These are phyloP conservation scores for Lepidurus packardi DNA, from an alignment of 1,140 invertebrate genomes.

Conservation along the genomic window DNA sequence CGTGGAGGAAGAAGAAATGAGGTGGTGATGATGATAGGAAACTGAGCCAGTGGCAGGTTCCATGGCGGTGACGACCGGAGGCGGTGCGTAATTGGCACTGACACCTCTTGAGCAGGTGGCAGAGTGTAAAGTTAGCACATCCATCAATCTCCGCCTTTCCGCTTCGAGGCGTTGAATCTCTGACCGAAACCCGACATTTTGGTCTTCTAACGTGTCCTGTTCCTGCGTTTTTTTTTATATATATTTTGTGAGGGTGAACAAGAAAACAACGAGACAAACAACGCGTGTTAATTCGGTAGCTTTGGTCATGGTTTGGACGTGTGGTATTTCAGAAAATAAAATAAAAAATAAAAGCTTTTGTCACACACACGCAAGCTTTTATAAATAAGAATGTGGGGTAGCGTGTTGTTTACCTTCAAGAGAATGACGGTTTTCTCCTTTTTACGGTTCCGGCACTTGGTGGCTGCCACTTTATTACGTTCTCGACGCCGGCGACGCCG, in stretches of 20 bases:
- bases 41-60: not conserved
- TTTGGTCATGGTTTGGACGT: not conserved
- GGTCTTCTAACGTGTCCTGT: conserved; percentile 75
- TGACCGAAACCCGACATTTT: conserved; percentile 75
- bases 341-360: not conserved
- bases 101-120: conserved; percentile 50
- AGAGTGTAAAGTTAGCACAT: conserved; percentile 64
- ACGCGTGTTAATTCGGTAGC: conserved; percentile 26
- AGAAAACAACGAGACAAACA: conserved; percentile 32
- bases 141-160: conserved; percentile 62
- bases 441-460: conserved; percentile 90
- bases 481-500: conserved; percentile 71
- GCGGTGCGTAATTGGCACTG: not conserved
- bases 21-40: conserved; percentile 5
- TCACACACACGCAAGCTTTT: conserved; percentile 28
- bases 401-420: conserved; percentile 52
- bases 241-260: conserved; percentile 23
- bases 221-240: conserved; percentile 51
- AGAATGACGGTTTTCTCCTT: conserved; percentile 79
- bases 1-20: not conserved
- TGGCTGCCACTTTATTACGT: conserved; percentile 90
- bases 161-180: conserved; percentile 71
- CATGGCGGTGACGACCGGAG: not conserved
- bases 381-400: not conserved
- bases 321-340: no score